Evolutionary conservation across 2,888 invertebrate species (phyloP).

Genomic region (Drosophila trichaetosa): DNA sequence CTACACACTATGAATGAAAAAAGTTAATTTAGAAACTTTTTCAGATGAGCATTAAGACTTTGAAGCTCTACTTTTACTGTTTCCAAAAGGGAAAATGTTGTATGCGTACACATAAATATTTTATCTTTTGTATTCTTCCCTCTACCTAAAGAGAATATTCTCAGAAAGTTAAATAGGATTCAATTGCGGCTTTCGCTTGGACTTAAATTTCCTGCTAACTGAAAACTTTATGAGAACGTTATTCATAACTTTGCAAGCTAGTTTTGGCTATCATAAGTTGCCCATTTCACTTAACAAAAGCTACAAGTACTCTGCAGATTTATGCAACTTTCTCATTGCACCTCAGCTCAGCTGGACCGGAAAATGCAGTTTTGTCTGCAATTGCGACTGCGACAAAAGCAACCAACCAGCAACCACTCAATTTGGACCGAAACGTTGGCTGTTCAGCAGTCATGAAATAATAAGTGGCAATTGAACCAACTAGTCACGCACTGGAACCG

Average conservation of each 20-base stretch:
- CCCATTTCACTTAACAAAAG: constrained; percentile 19
- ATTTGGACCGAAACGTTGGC: constrained; percentile 35
- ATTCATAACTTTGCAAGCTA: constrained; percentile 32
- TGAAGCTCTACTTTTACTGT: background rate
- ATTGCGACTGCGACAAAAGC: constrained; percentile 15
- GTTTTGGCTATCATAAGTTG: constrained; percentile 39
- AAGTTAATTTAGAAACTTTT: background rate
- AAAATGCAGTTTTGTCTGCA: background rate
- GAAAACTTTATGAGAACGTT: constrained; percentile 42
- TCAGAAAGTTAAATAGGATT: constrained; percentile 20
- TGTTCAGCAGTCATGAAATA: constrained; percentile 51
- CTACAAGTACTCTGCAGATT: constrained; percentile 27
- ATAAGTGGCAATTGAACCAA: constrained; percentile 28
- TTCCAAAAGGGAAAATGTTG: background rate
- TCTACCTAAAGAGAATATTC: too few species aligned
- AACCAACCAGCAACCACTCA: constrained; percentile 34
- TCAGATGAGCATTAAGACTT: background rate
- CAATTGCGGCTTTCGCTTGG: background rate
- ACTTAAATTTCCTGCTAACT: constrained; percentile 9
- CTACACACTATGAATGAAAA: background rate
- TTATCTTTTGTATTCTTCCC: background rate
- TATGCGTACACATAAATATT: background rate
- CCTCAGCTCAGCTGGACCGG: background rate
- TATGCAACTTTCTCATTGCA: constrained; percentile 3
- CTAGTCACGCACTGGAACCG: constrained; percentile 27